Conservation (phyloP, 2,888 invertebrate genomes). For the Malachius bipustulatus region DNA sequence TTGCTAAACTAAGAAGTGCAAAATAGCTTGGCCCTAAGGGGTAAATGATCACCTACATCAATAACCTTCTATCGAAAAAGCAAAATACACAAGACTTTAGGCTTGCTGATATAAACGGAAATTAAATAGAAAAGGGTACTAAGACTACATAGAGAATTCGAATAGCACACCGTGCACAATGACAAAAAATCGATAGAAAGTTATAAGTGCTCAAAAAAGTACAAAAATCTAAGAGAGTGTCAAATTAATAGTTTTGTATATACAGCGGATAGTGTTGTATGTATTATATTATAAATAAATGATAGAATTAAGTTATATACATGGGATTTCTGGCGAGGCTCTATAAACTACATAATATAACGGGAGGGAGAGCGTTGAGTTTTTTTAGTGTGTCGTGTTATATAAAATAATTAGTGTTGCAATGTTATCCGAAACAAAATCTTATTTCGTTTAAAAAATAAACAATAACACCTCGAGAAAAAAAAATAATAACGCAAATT, state of each 20-base stretch:
- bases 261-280: constrained; percentile 21
- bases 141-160: constrained; percentile 26
- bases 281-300: constrained; percentile 13
- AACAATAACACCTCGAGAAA: too few species aligned
- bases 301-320: too few species aligned
- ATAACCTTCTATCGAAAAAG: constrained; percentile 34
- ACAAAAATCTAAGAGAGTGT: constrained; percentile 17
- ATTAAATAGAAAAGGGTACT: constrained; percentile 23
- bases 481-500: too few species aligned
- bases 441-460: too few species aligned
- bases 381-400: too few species aligned
- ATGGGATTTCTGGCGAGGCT: too few species aligned
- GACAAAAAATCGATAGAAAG: constrained; percentile 29
- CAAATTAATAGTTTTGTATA: constrained; percentile 21
- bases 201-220: constrained; percentile 29
- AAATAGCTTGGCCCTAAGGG: background rate
- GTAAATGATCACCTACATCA: constrained; percentile 27
- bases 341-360: too few species aligned
- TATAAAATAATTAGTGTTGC: too few species aligned
- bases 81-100: constrained; percentile 24
- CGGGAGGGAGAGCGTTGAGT: too few species aligned
- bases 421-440: too few species aligned
- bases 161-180: constrained; percentile 26
- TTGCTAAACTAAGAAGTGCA: background rate
- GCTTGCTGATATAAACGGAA: constrained; percentile 24